phyloP scores from a whole-genome alignment of 1,140 invertebrate species.

The Ceratosolen fusciceps region DNA sequence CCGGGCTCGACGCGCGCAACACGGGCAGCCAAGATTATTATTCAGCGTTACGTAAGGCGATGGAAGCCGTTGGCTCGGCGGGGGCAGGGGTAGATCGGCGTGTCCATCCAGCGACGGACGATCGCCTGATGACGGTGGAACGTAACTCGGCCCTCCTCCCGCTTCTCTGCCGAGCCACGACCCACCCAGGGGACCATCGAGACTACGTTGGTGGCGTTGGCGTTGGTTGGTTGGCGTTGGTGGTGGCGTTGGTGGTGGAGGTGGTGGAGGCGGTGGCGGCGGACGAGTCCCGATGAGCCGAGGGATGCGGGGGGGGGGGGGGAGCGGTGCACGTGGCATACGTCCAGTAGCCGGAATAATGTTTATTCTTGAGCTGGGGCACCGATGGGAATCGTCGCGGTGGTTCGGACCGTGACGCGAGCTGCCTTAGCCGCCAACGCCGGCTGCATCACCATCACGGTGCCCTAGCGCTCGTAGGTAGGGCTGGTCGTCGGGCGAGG shows the following conservation, averaged over 20 bases:
- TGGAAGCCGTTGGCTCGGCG: neutral
- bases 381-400: constrained; percentile 17
- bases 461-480: constrained; percentile 3
- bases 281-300: neutral
- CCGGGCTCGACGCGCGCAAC: neutral
- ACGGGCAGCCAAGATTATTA: neutral
- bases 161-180: no score
- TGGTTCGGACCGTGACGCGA: neutral
- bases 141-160: no score
- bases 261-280: neutral
- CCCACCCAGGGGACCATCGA: no score
- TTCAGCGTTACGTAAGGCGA: neutral
- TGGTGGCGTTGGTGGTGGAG: neutral
- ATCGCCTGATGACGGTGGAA: no score
- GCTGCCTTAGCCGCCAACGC: neutral
- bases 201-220: neutral
- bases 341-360: constrained; percentile 51
- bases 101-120: neutral
- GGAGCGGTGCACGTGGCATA: constrained; percentile 45
- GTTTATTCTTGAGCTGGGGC: constrained; percentile 59
- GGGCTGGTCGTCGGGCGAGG: neutral
- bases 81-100: neutral
- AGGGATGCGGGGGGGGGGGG: constrained; percentile 1
- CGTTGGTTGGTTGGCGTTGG: no score
- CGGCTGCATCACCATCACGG: no score